Base-by-base conservation (phyloP, 2,113 vertebrate species). In the Indri indri region DNA sequence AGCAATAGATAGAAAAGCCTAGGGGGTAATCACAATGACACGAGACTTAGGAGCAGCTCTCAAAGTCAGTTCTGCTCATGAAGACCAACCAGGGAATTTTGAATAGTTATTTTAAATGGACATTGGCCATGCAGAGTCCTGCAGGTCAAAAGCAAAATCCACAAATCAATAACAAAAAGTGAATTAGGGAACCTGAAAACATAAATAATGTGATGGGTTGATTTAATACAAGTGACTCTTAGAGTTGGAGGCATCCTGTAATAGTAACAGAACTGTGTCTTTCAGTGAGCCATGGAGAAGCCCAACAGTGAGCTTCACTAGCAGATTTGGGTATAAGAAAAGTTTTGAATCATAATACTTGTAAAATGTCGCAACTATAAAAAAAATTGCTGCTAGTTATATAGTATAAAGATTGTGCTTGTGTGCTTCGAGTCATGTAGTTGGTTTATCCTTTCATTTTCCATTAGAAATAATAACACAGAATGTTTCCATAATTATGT, bases 131-230 rank as follows among this genome's bases (percentile, higher is more conserved):
- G 61, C 70, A 88, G 94, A 97, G 90, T 88, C 94, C 92, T 82
- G 81, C 8, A 97, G 95, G 93, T 98, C 97, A 98, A 97, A 98
- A 98, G 65, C 74, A 96, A 97, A 98, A 97, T 95, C 91, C 59
- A 77, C 96, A 97, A 97, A 98, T 98, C 98, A 97, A 97, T 98
- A 98, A 73, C 90, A 96, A 96, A 94, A 98, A 97, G 87, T 97
- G 91, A 98, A 97, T 98, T 96, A 98, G 89, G 83, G 94, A 94
- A 95, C 92, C 94, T 96, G 95, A 97, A 95, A 83, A 91, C 52
- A 90, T 96, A 94, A 97, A 95, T 95, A 96, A 98, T 88, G 74
- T 90, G 92, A 95, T 96, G 83, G 61, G 32, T 90, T 97, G 76
- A 97, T 97, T 98, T 98, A 97, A 93, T 96, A 77, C 23, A 96